Percentiles rank a stretch among this genome's conserved stretches.
Conservation (phyloP, 2,113 vertebrate species). For the Tupaia chinensis region DNA sequence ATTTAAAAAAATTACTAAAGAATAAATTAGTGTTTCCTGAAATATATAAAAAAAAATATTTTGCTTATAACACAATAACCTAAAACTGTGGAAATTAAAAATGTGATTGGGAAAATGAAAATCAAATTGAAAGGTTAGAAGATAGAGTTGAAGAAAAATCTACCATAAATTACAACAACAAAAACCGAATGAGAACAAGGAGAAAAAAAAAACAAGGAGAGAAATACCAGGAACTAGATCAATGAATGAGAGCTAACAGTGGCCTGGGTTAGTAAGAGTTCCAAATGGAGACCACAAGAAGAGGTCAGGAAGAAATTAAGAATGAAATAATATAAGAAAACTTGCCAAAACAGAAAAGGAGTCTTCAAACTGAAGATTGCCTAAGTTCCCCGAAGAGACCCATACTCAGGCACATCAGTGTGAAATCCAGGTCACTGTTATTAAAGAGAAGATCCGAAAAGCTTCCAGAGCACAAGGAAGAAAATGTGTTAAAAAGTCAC, state of each 20-base stretch:
- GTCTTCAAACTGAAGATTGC: background rate
- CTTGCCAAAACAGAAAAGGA: background rate
- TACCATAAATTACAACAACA: conserved; percentile 39
- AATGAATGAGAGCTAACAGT: background rate
- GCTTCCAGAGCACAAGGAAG: background rate
- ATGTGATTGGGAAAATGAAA: conserved; percentile 23
- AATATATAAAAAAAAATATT: conserved; percentile 31
- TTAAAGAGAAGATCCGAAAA: background rate
- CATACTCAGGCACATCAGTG: background rate
- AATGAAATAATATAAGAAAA: conserved; percentile 3
- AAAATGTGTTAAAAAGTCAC: background rate
- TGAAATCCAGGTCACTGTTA: background rate
- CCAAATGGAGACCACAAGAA: background rate
- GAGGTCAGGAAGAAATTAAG: background rate
- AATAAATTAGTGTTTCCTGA: background rate
- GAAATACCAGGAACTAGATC: conserved; percentile 5
- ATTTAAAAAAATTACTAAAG: background rate
- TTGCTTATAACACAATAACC: background rate
- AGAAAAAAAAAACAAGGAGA: background rate
- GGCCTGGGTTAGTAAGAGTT: background rate
- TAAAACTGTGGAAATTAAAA: conserved; percentile 30
- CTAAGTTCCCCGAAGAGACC: background rate
- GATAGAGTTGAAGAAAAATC: conserved; percentile 48
- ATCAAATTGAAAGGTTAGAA: background rate
- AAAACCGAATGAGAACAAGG: too few relatives aligned